Evolutionary conservation across 2,888 invertebrate genomes (phyloP), one percentile per base, ranked within the genome.

Genomic region (Ophioninae sp.): DNA sequence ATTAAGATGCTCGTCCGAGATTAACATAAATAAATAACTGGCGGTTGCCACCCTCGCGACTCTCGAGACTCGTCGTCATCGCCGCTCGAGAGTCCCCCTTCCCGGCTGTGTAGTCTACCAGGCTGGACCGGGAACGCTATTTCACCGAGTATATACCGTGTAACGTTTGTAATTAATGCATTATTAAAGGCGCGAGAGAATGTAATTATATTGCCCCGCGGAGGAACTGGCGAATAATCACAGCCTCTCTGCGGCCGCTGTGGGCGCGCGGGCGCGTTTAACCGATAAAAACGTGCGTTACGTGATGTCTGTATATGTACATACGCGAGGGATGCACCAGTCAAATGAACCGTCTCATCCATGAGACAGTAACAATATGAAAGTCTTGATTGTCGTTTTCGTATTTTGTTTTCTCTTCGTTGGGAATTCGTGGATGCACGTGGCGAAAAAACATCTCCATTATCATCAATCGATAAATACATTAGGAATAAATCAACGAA

Each of bases 11-110:
- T 58, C 79, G 74, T 79, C 71, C 81, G 86, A 85, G 87, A 89
- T 90, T 88, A 88, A 84, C 87, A 87, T 89, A 87, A 89, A 90
- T 88, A 89, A 88, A 88, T 88, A 88, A 89, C 86, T 86, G 85
- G 81, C 78, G 82, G 80, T 69, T 74, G 76, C 80, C 71, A 68
- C 10, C 44, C 44, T 10, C 44, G 44, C 30, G 30, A 30, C 30
- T 30, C 30, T 30, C 2, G 30, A 30, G 30, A 30, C 3, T 30
- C 30, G 30, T 30, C 30, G 30, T 30, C 30, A 30, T 30, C 30
- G 30, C 30, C 3, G 30, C 30, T 30, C 30, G 30, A 30, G 30
- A 30, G 30, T 30, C 30, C 3, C 30, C 3, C 30, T 30, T 30
- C 30, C 30, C 30, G 30, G 1, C 30, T 3, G 30, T 30, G 30